phyloP scores from a whole-genome alignment of 1,140 invertebrate genomes.

The Bombus turneri region DNA sequence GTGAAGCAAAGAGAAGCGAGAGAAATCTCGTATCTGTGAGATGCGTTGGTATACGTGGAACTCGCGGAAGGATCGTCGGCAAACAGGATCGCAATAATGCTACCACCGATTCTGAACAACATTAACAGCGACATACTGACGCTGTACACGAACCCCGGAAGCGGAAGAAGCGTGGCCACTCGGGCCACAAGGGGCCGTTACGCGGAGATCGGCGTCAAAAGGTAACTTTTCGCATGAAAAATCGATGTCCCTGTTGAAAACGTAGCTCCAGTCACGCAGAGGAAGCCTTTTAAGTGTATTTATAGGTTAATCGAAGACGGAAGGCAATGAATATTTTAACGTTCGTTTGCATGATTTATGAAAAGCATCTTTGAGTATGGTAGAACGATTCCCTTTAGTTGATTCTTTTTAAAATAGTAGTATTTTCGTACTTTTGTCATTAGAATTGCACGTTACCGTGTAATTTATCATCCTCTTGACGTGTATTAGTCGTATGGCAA shows the following conservation, averaged over 20 bases:
- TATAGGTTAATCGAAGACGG: neutral
- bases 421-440: neutral
- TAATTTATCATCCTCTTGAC: neutral
- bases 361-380: neutral
- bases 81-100: slow-evolving; percentile 56
- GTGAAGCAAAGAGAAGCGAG: no score
- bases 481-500: neutral
- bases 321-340: neutral
- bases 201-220: slow-evolving; percentile 79
- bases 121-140: slow-evolving; percentile 79
- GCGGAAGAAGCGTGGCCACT: slow-evolving; percentile 68
- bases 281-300: no score
- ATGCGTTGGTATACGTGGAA: slow-evolving; percentile 22
- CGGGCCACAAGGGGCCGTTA: slow-evolving; percentile 73
- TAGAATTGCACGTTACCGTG: neutral
- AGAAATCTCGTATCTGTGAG: slow-evolving; percentile 21
- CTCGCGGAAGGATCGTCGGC: slow-evolving; percentile 55
- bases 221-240: slow-evolving; percentile 66
- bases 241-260: neutral
- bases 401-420: neutral
- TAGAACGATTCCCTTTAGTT: neutral
- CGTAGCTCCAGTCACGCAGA: neutral
- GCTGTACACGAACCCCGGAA: slow-evolving; percentile 75
- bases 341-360: neutral
- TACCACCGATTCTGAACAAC: slow-evolving; percentile 78